Percentiles rank a stretch among this genome's conserved stretches.
Evolutionary conservation across 2,888 invertebrate species (phyloP).

Genomic region (Nomada fucata): DNA sequence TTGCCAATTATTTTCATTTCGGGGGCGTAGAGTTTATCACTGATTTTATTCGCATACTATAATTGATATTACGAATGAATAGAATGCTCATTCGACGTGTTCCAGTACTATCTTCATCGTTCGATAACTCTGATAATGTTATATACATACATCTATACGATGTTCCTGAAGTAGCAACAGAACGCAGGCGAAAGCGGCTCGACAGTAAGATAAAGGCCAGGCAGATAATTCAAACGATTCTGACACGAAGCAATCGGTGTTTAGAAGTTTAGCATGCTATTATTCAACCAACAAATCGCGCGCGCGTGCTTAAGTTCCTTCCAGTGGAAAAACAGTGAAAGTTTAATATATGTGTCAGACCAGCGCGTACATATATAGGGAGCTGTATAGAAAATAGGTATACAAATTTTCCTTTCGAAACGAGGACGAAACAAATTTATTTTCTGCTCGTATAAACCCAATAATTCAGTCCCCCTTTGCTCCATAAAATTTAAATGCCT

Average conservation of each 20-base stretch:
- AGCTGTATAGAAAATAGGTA: too few relatives aligned
- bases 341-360: too few relatives aligned
- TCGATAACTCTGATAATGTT: slow-evolving; percentile 36
- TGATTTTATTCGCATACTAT: too few relatives aligned
- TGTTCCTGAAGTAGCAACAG: slow-evolving; percentile 22
- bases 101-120: slow-evolving; percentile 20
- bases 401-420: too few relatives aligned
- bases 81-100: slow-evolving; percentile 2
- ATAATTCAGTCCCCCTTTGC: too few relatives aligned
- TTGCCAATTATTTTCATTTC: too few relatives aligned
- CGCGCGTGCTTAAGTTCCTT: background rate
- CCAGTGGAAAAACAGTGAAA: background rate
- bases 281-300: background rate
- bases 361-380: background rate
- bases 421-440: too few relatives aligned
- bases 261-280: slow-evolving; percentile 5
- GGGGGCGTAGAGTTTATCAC: too few relatives aligned
- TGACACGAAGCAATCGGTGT: background rate
- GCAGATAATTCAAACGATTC: slow-evolving; percentile 24
- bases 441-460: too few relatives aligned
- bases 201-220: slow-evolving; percentile 48
- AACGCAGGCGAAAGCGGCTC: slow-evolving; percentile 44
- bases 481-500: too few relatives aligned
- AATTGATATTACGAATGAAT: too few relatives aligned
- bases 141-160: slow-evolving; percentile 7